These are phyloP conservation scores for Diphyllodes magnificus DNA, from an alignment of 2,113 vertebrate species.

Conservation along the genomic window DNA sequence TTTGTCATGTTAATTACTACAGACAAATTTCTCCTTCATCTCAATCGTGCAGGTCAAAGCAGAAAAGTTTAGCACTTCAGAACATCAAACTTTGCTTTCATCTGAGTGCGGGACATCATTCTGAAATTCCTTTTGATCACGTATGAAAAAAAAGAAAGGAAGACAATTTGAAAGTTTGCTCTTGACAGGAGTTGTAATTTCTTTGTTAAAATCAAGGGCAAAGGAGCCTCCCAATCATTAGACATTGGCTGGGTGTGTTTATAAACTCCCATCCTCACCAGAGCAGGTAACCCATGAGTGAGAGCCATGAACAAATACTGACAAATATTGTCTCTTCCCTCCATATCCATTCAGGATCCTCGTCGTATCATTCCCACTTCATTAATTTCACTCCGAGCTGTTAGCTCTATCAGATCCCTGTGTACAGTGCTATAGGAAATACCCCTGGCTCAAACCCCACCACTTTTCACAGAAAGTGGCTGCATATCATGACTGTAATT, in stretches of 20 bases:
- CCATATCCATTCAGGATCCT: background rate
- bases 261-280: background rate
- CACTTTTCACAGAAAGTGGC: background rate
- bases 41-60: background rate
- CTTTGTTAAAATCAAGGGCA: slow-evolving; percentile 25
- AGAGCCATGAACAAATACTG: slow-evolving; percentile 47
- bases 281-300: background rate
- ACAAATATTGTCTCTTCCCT: background rate
- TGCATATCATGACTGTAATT: slow-evolving; percentile 30
- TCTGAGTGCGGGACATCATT: background rate
- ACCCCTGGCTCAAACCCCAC: background rate
- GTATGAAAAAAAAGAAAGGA: background rate
- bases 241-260: background rate
- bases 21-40: slow-evolving; percentile 50
- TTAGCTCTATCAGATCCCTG: slow-evolving; percentile 39
- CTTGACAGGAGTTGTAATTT: background rate
- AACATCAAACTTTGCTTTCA: slow-evolving; percentile 46
- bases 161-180: slow-evolving; percentile 1
- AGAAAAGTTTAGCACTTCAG: slow-evolving; percentile 42
- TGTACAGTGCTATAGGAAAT: slow-evolving; percentile 20
- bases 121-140: slow-evolving; percentile 35
- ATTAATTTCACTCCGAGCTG: slow-evolving; percentile 52
- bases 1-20: slow-evolving; percentile 48
- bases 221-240: background rate
- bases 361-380: slow-evolving; percentile 10